Evolutionary conservation across 2,113 vertebrate genomes (phyloP), one percentile per base, ranked within the genome.

Genomic region (Plectropomus leopardus): DNA sequence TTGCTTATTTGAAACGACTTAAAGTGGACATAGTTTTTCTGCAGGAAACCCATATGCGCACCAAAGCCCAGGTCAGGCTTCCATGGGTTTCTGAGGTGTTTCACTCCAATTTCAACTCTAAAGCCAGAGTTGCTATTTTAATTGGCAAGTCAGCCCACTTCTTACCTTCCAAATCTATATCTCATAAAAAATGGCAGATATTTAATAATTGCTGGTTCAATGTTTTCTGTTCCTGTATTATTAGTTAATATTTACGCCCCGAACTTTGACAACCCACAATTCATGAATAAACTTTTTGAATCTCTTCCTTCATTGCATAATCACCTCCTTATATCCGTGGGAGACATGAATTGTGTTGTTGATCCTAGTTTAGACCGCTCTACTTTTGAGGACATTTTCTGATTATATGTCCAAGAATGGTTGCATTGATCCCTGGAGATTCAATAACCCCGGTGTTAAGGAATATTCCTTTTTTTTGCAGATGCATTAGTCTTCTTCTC

Each of bases 11-110:
- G n/a, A 73, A 73, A 26, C 14, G 9, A 0, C 42, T 73, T 7
- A 61, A 51, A 26, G 28, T 57, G 13, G 45, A 73, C 9, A 0
- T 51, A 7, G 45, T 73, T n/a, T 61, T 73, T 47, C 10, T 72
- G 3, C 71, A 74, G 11, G 71, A 74, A 40, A 74, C 71, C n/a
- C 57, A 63, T 1, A 42, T 74, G 36, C 10, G 36, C 3, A 40
- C 7, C 8, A 40, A 40, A 9, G 36, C 8, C 7, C 36, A 40
- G 36, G 23, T 14, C 9, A 57, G 51, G 15, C 34, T 44, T 1
- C 34, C 51, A 0, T 42, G 34, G 67, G 23, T 44, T 17, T 44
- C 68, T n/a, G 8, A 44, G 21, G 48, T 68, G 1, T 51, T 53
- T 24, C 63, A 34, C 0, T 68, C 30, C 9, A 51, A 26, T 24